A percentile compares a stretch with the other conserved stretches of the same genome.
Conservation (phyloP, 2,113 vertebrate species). For the Phaetusa simplex region DNA sequence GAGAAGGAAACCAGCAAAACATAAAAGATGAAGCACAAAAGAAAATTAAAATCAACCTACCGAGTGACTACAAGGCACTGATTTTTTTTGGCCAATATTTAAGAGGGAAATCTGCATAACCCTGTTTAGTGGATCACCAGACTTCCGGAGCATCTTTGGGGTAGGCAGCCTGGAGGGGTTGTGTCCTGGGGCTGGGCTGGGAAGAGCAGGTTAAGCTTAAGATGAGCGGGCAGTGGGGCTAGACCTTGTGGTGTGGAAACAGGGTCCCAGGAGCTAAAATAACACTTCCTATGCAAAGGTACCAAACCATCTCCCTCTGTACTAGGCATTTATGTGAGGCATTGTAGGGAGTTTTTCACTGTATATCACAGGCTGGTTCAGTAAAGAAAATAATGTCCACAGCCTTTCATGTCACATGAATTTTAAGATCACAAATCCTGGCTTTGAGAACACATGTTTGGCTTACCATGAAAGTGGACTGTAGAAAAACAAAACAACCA, state of each 20-base stretch:
- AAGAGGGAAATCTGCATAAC: neutral
- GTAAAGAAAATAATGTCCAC: neutral
- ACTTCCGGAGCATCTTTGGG: neutral
- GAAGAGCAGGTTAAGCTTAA: neutral
- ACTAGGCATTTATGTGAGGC: fast-evolving
- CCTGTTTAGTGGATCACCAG: neutral
- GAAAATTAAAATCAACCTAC: neutral
- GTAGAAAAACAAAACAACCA: neutral
- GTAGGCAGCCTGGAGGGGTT: neutral
- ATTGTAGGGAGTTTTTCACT: neutral
- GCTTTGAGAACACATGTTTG: neutral
- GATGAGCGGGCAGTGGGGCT: neutral
- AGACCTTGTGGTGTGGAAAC: neutral
- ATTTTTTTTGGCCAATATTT: neutral
- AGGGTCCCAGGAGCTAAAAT: neutral
- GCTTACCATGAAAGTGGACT: neutral
- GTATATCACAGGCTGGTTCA: neutral
- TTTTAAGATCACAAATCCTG: neutral
- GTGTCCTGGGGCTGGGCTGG: neutral
- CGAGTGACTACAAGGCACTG: neutral
- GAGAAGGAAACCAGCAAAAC: neutral
- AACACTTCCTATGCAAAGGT: neutral
- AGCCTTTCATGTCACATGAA: neutral
- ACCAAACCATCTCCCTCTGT: neutral
- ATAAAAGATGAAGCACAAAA: neutral